A percentile compares a stretch with the other conserved stretches of the same genome.
Evolutionary conservation across 1,140 invertebrate species (phyloP).

Genomic region (Neelides sp.): DNA sequence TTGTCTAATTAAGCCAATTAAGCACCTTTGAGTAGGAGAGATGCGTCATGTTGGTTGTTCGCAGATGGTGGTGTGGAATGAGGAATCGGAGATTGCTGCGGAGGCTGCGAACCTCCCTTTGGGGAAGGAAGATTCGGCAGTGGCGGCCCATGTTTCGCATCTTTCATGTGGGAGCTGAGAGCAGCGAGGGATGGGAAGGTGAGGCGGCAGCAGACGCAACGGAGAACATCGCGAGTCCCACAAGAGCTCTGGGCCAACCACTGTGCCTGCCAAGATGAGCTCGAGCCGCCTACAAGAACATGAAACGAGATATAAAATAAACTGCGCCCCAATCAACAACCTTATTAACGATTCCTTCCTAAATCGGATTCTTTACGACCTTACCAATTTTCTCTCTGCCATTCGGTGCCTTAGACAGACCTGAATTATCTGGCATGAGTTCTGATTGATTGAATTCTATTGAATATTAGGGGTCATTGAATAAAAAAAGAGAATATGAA

Average conservation of each 20-base stretch:
- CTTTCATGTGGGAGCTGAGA: conserved; percentile 87
- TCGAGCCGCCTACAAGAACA: conserved; percentile 12
- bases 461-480: too few species aligned
- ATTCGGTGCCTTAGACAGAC: too few species aligned
- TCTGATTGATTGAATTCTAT: too few species aligned
- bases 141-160: conserved; percentile 71
- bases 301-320: too few species aligned
- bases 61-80: conserved; percentile 40
- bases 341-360: too few species aligned
- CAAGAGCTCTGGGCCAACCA: conserved; percentile 88
- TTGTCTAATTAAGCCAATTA: too few species aligned
- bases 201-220: conserved; percentile 91
- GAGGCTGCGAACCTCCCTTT: conserved; percentile 42
- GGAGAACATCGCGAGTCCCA: conserved; percentile 82
- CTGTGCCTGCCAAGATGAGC: conserved; percentile 72
- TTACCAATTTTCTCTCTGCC: too few species aligned
- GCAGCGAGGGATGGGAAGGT: conserved; percentile 79
- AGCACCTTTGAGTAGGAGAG: conserved; percentile 44
- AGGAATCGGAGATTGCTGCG: conserved; percentile 38
- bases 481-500: too few species aligned
- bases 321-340: too few species aligned
- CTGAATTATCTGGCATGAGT: too few species aligned
- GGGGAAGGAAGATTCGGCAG: conserved; percentile 46
- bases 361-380: too few species aligned
- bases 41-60: conserved; percentile 33